Evolutionary conservation across 2,113 vertebrate species (phyloP).

Genomic region (Pygathrix nemaeus): DNA sequence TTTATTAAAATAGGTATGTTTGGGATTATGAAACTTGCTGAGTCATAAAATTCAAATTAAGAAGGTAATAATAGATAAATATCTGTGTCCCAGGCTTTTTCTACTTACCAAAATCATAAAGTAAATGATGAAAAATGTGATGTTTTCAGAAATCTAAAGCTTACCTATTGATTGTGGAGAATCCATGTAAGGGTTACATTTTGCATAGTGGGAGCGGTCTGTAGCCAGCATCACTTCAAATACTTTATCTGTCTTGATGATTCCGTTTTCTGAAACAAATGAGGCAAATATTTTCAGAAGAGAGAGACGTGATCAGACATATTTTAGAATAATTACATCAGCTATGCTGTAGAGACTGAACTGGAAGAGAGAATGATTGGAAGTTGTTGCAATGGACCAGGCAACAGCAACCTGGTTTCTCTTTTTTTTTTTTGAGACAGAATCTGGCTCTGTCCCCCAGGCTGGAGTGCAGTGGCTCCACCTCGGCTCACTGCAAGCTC

Average conservation of each 20-base stretch:
- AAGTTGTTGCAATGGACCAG: not conserved
- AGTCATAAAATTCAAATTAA: conserved; percentile 44
- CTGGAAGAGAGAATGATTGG: not conserved
- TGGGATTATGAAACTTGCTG: not conserved
- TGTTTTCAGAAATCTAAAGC: conserved; percentile 61
- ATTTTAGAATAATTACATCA: not conserved
- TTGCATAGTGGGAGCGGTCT: conserved; percentile 96
- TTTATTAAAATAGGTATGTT: conserved; percentile 18
- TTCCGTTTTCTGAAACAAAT: conserved; percentile 95
- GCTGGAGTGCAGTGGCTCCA: too few species aligned
- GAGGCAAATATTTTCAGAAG: conserved; percentile 59
- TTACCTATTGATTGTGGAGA: conserved; percentile 99
- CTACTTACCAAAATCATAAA: conserved; percentile 45
- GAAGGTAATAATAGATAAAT: not conserved
- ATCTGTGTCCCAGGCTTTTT: not conserved
- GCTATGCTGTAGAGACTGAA: not conserved
- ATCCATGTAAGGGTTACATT: conserved; percentile 99
- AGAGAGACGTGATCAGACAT: not conserved
- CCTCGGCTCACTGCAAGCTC: too few species aligned
- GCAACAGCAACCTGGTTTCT: not conserved
- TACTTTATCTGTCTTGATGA: conserved; percentile 98
- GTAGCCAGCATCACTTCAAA: conserved; percentile 99
- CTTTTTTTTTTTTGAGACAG: too few species aligned
- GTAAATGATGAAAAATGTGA: not conserved
- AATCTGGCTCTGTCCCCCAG: too few species aligned